Evolutionary conservation across 2,113 vertebrate species (phyloP), one percentile per base, ranked within the genome.

Genomic region (Gymnocephalus cernua): DNA sequence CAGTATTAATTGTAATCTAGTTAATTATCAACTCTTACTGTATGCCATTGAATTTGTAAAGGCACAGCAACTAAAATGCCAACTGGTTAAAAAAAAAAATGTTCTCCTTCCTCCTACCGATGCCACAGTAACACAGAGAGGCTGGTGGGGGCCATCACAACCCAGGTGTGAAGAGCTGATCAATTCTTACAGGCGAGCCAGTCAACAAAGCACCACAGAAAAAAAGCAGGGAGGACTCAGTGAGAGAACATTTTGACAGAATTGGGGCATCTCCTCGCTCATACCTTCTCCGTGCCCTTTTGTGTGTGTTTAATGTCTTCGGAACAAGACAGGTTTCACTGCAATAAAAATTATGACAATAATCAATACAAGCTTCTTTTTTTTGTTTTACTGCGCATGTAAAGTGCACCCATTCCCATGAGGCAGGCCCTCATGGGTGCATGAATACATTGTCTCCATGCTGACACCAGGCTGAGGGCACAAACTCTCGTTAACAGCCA

Each of bases 181-280:
- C 92, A 88, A 93, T 91, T 89, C 80, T 86, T 54, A 62, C 83
- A 91, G 90, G 65, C 61, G 29, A 83, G 70, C 69, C 44, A 63
- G 48, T 73, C 88, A 87, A 92, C 82, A 90, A 86, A 92, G 86
- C 82, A 83, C 19, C 48, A 23, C 54, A 80, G 73, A 88, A 83
- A 88, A 89, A 82, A 82, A 79, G 58, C 56, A 63, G 41, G 29
- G 70, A 86, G 75, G 80, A 89, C 72, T 91, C 86, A 59, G 82
- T 64, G 74, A 90, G 74, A 79, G 78, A 91, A 85, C 83, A 79
- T 80, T 89, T 86, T 94, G 93, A 94, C 92, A 93, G 91, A 94
- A 92, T 78, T 92, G 87, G 93, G 92, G 86, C 92, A 93, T 88
- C 59, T 69, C 84, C 87, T 92, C 84, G 44, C 87, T 90, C 80